Percentiles rank a stretch among this genome's conserved stretches.
Evolutionary conservation across 2,797 vertebrate species (phyloP).

Genomic region (Ispidina lecontei): DNA sequence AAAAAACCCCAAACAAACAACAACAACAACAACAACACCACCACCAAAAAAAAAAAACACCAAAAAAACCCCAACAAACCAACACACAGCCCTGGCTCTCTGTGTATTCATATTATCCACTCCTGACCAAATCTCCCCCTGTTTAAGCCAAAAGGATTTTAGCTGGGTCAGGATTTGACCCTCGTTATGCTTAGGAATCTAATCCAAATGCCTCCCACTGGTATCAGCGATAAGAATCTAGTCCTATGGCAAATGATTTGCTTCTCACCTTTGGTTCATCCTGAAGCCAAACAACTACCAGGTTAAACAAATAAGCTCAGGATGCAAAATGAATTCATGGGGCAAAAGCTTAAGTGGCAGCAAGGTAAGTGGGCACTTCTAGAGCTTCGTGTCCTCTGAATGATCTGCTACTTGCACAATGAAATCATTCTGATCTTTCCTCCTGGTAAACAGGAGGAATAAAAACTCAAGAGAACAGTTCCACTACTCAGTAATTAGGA

Average conservation of each 20-base stretch:
- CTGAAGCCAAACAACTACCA: constrained; percentile 37
- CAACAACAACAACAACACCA: no score
- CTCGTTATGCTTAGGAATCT: background rate
- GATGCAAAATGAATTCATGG: background rate
- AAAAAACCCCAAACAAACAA: background rate
- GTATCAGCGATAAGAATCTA: background rate
- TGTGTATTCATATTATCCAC: background rate
- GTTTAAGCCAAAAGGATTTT: background rate
- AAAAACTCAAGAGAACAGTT: background rate
- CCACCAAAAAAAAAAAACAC: no score
- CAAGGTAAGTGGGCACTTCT: background rate
- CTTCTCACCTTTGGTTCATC: constrained; percentile 64
- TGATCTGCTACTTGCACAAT: background rate
- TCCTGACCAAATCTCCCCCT: background rate
- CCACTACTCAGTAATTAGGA: background rate
- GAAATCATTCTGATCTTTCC: background rate
- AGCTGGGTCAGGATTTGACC: constrained; percentile 41
- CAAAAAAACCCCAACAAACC: no score
- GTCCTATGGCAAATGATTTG: constrained; percentile 43
- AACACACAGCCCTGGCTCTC: background rate
- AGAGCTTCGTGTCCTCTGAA: background rate
- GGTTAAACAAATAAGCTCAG: constrained; percentile 50
- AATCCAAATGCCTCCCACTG: constrained; percentile 8
- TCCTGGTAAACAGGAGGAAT: background rate
- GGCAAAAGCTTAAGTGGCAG: background rate